phyloP scores from a whole-genome alignment of 2,888 invertebrate genomes.

The Drosophila flavopinicola region DNA sequence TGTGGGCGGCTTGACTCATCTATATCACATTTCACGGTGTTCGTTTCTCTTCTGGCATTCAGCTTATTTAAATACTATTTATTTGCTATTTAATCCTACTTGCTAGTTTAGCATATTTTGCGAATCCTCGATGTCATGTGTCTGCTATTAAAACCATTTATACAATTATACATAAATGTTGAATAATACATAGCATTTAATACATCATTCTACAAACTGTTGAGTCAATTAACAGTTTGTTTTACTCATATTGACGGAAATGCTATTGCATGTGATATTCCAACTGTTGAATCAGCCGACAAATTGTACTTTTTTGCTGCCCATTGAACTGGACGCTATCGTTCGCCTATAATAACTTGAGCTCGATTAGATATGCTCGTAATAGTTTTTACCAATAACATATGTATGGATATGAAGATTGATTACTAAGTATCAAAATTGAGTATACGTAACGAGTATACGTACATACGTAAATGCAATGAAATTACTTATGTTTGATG shows the following conservation, averaged over 20 bases:
- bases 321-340: neutral
- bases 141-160: too few relatives aligned
- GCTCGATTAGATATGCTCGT: conserved; percentile 38
- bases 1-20: conserved; percentile 20
- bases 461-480: too few relatives aligned
- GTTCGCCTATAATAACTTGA: conserved; percentile 13
- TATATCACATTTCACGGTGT: neutral
- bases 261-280: conserved; percentile 17
- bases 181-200: too few relatives aligned
- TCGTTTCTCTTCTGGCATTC: neutral
- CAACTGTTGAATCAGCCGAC: conserved; percentile 15
- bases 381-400: conserved; percentile 4
- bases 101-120: neutral
- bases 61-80: neutral
- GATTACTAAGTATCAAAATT: neutral
- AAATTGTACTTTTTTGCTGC: conserved; percentile 6
- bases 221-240: conserved; percentile 4
- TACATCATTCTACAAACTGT: neutral
- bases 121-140: too few relatives aligned
- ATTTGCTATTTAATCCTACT: neutral
- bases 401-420: neutral
- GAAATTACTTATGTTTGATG: too few relatives aligned
- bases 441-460: too few relatives aligned
- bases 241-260: conserved; percentile 13
- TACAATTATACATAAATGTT: neutral